These are phyloP conservation scores for Ecliptopera silaceata DNA, from an alignment of 2,888 invertebrate genomes.

Conservation along the genomic window DNA sequence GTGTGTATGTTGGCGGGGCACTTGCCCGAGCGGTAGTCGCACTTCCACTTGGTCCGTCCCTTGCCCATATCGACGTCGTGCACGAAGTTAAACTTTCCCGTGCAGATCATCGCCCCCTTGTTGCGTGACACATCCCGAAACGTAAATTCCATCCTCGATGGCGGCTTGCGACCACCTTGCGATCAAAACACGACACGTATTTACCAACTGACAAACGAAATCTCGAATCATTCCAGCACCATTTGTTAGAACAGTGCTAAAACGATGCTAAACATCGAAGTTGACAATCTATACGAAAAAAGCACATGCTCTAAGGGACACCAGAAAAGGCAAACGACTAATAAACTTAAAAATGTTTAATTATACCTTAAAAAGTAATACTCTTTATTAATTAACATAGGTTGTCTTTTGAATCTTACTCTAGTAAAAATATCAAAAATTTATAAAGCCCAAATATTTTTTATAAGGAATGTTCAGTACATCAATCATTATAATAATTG, in stretches of 20 bases:
- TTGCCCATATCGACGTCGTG: slow-evolving; percentile 56
- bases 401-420: slow-evolving; percentile 58
- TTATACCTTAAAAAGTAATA: slow-evolving; percentile 72
- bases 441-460: slow-evolving; percentile 60
- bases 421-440: slow-evolving; percentile 62
- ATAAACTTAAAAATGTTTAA: slow-evolving; percentile 70
- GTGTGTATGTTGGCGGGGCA: slow-evolving; percentile 63
- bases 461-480: slow-evolving; percentile 77
- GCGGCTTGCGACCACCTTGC: slow-evolving; percentile 38
- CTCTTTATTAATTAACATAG: slow-evolving; percentile 74
- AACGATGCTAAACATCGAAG: slow-evolving; percentile 16
- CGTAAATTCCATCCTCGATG: slow-evolving; percentile 48
- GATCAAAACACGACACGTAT: slow-evolving; percentile 38
- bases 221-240: neutral
- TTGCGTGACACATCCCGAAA: slow-evolving; percentile 48
- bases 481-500: slow-evolving; percentile 64
- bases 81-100: slow-evolving; percentile 54
- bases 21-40: slow-evolving; percentile 48
- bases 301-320: slow-evolving; percentile 13
- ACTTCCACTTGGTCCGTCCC: slow-evolving; percentile 59
- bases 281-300: slow-evolving; percentile 7
- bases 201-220: slow-evolving; percentile 10
- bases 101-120: slow-evolving; percentile 53
- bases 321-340: slow-evolving; percentile 31
- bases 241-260: neutral